phyloP scores from a whole-genome alignment of 2,797 vertebrate species.

The Dicrostonyx torquatus region DNA sequence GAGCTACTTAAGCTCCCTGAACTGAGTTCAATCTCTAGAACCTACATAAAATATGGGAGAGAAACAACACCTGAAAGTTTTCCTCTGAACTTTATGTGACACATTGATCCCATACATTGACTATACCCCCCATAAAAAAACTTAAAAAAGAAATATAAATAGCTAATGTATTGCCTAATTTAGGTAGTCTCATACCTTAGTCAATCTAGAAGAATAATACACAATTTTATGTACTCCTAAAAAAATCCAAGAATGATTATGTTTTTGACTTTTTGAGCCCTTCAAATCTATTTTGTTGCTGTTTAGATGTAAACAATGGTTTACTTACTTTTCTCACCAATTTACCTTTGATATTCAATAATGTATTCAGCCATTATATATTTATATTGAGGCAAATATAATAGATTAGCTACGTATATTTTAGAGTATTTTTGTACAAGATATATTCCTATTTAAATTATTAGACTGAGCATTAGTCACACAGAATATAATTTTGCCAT shows the following conservation, averaged over 20 bases:
- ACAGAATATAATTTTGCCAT: neutral
- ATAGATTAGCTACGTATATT: neutral
- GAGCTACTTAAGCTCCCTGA: neutral
- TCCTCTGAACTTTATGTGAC: neutral
- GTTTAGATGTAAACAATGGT: neutral
- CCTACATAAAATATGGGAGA: neutral
- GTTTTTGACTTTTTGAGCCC: neutral
- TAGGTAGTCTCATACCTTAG: neutral
- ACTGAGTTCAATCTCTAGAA: neutral
- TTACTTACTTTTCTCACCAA: neutral
- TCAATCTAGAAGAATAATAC: neutral
- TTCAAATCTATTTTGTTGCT: neutral
- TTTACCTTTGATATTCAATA: neutral
- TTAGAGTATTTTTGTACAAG: neutral
- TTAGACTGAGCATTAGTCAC: neutral
- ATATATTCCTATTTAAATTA: conserved; percentile 32
- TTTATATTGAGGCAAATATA: neutral
- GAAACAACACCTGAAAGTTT: neutral
- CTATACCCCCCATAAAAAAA: neutral
- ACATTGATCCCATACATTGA: neutral
- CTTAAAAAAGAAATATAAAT: neutral
- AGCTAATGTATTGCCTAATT: neutral
- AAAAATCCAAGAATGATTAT: neutral
- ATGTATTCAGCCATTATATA: neutral
- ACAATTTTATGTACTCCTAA: neutral